Evolutionary conservation across 2,797 vertebrate genomes (phyloP).

Genomic region (Limosa lapponica): DNA sequence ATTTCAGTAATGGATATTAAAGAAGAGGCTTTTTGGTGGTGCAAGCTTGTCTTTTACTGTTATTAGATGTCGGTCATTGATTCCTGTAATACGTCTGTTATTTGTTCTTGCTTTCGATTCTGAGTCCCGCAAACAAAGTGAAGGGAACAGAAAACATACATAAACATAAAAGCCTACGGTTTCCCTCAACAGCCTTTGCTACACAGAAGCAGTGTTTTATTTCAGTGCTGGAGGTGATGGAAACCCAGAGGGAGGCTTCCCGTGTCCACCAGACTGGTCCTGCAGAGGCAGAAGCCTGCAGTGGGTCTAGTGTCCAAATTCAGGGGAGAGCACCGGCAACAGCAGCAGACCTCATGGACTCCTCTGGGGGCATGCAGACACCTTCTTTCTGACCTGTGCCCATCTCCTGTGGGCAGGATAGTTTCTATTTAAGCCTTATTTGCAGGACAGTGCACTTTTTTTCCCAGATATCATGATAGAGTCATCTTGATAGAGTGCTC

Average conservation of each 20-base stretch:
- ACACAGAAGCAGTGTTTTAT: not conserved
- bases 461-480: not conserved
- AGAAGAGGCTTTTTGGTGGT: not conserved
- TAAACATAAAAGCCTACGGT: not conserved
- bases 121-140: not conserved
- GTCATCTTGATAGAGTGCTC: not conserved
- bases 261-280: accelerated
- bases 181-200: not conserved
- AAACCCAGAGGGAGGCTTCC: not conserved
- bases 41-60: not conserved
- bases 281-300: not conserved
- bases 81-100: not conserved
- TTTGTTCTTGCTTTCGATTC: not conserved
- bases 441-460: not conserved
- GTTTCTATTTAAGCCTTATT: not conserved
- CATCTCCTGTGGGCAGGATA: not conserved
- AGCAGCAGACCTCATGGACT: not conserved
- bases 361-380: accelerated
- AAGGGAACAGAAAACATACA: not conserved
- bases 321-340: not conserved
- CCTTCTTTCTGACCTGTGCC: not conserved
- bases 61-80: accelerated
- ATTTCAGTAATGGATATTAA: not conserved
- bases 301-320: not conserved
- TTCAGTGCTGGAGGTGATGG: not conserved